A percentile compares a stretch with the other conserved stretches of the same genome.
phyloP scores from a whole-genome alignment of 1,140 invertebrate species.

The Brachionus manjavacas region DNA sequence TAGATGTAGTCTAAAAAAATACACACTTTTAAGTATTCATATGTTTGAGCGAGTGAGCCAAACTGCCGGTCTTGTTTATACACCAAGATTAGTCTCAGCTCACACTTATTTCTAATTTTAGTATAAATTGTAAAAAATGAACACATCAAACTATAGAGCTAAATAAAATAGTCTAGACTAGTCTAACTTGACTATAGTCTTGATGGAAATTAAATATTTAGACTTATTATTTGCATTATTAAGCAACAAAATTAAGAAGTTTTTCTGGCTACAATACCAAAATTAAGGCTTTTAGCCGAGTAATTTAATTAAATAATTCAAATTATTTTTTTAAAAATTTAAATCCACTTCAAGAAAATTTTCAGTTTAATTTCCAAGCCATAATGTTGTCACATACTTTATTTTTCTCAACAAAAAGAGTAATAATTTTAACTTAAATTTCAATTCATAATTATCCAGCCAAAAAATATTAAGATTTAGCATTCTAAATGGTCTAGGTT shows the following conservation, averaged over 20 bases:
- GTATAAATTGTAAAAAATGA: neutral
- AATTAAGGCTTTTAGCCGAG: neutral
- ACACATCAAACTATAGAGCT: neutral
- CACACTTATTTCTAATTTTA: neutral
- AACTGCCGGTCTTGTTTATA: neutral
- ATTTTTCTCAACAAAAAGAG: no score
- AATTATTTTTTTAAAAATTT: no score
- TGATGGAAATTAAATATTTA: slow-evolving; percentile 32
- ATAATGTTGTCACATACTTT: no score
- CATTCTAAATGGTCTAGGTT: no score
- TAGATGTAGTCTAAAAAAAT: no score
- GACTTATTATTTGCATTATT: neutral
- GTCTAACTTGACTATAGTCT: neutral
- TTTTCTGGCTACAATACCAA: neutral
- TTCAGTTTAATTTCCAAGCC: no score
- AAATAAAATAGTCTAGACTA: neutral
- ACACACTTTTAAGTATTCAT: no score
- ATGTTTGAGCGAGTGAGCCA: neutral
- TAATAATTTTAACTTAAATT: no score
- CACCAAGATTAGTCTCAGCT: neutral
- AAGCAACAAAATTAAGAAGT: neutral
- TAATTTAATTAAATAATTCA: no score
- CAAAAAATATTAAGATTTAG: no score
- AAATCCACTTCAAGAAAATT: no score
- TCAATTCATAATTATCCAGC: no score